Evolutionary conservation across 2,888 invertebrate species (phyloP).

Genomic region (Calliscelio sp.): DNA sequence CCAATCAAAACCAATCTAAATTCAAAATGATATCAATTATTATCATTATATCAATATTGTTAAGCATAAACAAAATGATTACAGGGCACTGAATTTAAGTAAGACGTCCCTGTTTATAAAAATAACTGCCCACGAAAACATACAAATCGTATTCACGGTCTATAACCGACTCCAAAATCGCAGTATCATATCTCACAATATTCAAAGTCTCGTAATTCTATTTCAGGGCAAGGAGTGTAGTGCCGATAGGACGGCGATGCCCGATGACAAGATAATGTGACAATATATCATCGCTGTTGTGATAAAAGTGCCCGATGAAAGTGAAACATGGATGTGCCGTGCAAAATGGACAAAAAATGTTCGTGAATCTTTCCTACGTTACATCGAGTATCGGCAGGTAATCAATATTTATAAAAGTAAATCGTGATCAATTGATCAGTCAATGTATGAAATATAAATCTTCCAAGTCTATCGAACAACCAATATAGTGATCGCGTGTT

Average conservation of each 20-base stretch:
- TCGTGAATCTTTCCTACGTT: constrained; percentile 86
- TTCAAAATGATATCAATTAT: no score
- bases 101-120: constrained; percentile 8
- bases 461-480: no score
- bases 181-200: constrained; percentile 35
- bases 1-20: no score
- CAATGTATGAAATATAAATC: no score
- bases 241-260: constrained; percentile 29
- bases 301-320: constrained; percentile 46
- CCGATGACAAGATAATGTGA: constrained; percentile 53
- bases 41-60: no score
- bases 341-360: constrained; percentile 12
- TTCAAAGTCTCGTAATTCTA: constrained; percentile 46
- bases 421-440: no score
- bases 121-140: constrained; percentile 24
- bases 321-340: constrained; percentile 30
- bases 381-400: not conserved
- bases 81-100: not conserved
- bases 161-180: constrained; percentile 17
- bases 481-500: no score
- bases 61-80: no score
- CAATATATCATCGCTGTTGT: constrained; percentile 50
- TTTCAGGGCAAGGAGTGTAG: constrained; percentile 49
- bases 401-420: no score
- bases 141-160: constrained; percentile 29